phyloP scores from a whole-genome alignment of 2,888 invertebrate species.

The Pollenia labialis region DNA sequence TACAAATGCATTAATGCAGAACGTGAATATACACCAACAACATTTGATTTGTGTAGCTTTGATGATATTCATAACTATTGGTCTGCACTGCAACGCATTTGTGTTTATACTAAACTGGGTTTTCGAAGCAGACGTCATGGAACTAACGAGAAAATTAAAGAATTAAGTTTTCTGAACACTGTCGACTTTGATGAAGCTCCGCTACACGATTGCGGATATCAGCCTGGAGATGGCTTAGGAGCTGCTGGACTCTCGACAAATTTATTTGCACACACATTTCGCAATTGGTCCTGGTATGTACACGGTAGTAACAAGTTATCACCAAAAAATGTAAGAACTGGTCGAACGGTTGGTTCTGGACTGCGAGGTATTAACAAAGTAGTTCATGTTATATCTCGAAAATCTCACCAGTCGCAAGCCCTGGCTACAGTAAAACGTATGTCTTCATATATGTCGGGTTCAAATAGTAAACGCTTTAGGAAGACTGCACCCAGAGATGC shows the following conservation, averaged over 20 bases:
- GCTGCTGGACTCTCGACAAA: constrained; percentile 89
- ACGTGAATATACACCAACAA: constrained; percentile 85
- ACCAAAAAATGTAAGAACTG: constrained; percentile 46
- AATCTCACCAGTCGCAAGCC: constrained; percentile 43
- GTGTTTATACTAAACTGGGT: constrained; percentile 87
- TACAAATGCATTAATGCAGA: constrained; percentile 86
- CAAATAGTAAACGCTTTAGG: constrained; percentile 54
- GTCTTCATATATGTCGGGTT: background rate
- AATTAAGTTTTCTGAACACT: constrained; percentile 74
- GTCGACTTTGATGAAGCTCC: constrained; percentile 79
- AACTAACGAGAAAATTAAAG: constrained; percentile 50
- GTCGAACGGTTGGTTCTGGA: constrained; percentile 62
- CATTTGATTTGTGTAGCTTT: constrained; percentile 85
- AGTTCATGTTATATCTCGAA: constrained; percentile 54
- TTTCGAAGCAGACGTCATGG: constrained; percentile 76
- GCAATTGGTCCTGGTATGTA: constrained; percentile 87
- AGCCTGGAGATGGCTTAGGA: constrained; percentile 89
- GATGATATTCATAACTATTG: constrained; percentile 87
- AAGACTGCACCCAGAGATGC: constrained; percentile 85
- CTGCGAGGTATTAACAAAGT: constrained; percentile 54
- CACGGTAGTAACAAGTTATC: constrained; percentile 73
- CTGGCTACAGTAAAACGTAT: constrained; percentile 41
- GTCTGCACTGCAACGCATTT: constrained; percentile 88
- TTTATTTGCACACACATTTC: constrained; percentile 87
- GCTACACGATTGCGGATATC: constrained; percentile 85